A percentile compares a stretch with the other conserved stretches of the same genome.
These are phyloP conservation scores for Paratrypauchen microcephalus DNA, from an alignment of 2,797 vertebrate genomes.

Conservation along the genomic window DNA sequence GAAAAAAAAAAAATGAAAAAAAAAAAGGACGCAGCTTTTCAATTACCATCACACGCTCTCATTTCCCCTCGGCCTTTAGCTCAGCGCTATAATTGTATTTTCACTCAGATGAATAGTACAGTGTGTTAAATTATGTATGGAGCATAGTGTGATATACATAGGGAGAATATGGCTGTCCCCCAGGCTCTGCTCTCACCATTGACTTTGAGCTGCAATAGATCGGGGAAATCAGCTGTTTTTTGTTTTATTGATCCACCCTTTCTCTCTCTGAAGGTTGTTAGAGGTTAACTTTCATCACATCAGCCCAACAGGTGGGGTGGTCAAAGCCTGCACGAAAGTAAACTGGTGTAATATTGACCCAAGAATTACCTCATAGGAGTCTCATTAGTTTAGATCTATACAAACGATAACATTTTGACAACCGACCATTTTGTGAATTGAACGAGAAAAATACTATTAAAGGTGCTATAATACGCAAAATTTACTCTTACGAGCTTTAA, in stretches of 20 bases:
- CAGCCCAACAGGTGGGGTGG: constrained; percentile 16
- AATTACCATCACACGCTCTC: constrained; percentile 54
- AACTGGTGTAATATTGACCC: neutral
- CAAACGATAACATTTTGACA: neutral
- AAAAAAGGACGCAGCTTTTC: constrained; percentile 45
- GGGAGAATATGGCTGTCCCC: constrained; percentile 51
- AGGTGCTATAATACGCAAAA: too few species aligned
- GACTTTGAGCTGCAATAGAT: constrained; percentile 30
- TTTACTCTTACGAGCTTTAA: too few species aligned
- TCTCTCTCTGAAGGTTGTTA: constrained; percentile 18
- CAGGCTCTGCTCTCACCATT: constrained; percentile 51
- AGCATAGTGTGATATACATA: constrained; percentile 48
- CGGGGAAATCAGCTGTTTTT: constrained; percentile 23
- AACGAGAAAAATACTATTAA: neutral
- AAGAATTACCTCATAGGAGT: neutral
- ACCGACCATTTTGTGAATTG: neutral
- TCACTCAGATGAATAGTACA: constrained; percentile 65
- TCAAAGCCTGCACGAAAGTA: neutral
- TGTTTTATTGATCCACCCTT: constrained; percentile 29
- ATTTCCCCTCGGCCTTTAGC: constrained; percentile 56
- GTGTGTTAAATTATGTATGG: constrained; percentile 73
- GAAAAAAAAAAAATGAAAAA: constrained; percentile 25
- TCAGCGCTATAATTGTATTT: constrained; percentile 61
- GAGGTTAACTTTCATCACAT: constrained; percentile 14
- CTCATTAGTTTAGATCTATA: neutral